Conservation (phyloP, 1,140 invertebrate species). For the Leucophenga varia region DNA sequence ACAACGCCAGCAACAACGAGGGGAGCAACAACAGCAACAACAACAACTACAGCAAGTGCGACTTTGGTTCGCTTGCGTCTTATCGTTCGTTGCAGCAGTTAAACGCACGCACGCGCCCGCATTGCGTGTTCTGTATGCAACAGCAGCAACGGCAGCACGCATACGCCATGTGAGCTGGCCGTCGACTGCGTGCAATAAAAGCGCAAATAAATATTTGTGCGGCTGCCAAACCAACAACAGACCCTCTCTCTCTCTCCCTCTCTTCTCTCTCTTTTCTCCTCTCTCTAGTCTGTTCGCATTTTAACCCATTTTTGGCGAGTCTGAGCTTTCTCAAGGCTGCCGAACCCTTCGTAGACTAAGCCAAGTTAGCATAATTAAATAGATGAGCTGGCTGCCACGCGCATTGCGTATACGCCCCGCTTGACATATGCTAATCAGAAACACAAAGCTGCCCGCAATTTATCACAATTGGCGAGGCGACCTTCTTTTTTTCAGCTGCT, state of each 20-base stretch:
- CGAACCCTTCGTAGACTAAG: too few relatives aligned
- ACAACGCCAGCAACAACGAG: conserved; percentile 24
- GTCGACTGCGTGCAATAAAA: conserved; percentile 38
- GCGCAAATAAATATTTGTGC: conserved; percentile 39
- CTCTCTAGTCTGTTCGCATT: conserved; percentile 7
- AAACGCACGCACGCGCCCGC: conserved; percentile 33
- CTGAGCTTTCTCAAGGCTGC: too few relatives aligned
- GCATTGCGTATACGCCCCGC: conserved; percentile 19
- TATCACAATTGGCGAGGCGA: conserved; percentile 21
- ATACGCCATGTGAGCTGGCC: conserved; percentile 21
- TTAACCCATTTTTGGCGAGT: conserved; percentile 8
- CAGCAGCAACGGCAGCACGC: conserved; percentile 17
- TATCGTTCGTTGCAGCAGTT: conserved; percentile 44
- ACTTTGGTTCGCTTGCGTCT: conserved; percentile 12
- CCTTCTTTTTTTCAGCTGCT: not conserved
- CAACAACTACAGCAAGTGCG: conserved; percentile 4
- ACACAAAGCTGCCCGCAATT: conserved; percentile 20
- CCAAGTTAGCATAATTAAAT: too few relatives aligned
- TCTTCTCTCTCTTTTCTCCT: too few relatives aligned
- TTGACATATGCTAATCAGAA: conserved; percentile 23
- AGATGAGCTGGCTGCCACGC: not conserved
- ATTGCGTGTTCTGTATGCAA: conserved; percentile 22
- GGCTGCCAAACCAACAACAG: conserved; percentile 4
- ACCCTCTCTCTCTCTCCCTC: too few relatives aligned
- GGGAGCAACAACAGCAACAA: too few relatives aligned